Evolutionary conservation across 2,113 vertebrate species (phyloP).

Genomic region (Sceloporus tristichus): DNA sequence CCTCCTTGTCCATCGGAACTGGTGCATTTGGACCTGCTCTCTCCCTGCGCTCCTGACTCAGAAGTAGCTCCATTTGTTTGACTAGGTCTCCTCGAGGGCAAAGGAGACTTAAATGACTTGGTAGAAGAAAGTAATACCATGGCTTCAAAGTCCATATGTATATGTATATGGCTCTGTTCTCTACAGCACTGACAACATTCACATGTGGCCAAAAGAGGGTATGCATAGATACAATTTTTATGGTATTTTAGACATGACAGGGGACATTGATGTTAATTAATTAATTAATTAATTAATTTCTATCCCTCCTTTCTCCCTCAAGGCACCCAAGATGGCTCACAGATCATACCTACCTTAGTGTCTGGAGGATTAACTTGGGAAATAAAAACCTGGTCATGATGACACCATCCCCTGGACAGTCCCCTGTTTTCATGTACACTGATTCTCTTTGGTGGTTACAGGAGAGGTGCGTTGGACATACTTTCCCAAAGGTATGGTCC

Average conservation of each 20-base stretch:
- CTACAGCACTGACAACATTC: neutral
- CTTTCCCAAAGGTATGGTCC: too few species aligned
- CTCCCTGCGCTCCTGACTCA: neutral
- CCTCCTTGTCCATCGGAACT: conserved; percentile 17
- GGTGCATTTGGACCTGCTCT: conserved; percentile 13
- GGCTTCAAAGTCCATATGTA: neutral
- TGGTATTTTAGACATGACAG: neutral
- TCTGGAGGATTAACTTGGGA: too few species aligned
- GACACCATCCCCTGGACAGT: too few species aligned
- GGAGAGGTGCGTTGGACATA: neutral
- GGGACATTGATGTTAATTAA: neutral
- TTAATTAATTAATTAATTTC: too few species aligned
- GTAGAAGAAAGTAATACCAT: neutral
- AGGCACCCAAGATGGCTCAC: too few species aligned
- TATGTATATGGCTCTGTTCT: neutral
- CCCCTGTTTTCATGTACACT: neutral
- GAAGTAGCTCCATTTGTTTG: neutral
- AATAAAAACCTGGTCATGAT: too few species aligned
- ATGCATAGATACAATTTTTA: neutral
- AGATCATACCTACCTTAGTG: too few species aligned
- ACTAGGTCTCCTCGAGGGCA: neutral
- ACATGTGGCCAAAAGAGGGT: neutral
- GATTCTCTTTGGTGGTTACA: neutral
- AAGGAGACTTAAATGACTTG: neutral
- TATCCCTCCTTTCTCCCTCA: too few species aligned